These are phyloP conservation scores for human DNA, from an alignment of 2,113 vertebrate species.

Conservation along the genomic window DNA sequence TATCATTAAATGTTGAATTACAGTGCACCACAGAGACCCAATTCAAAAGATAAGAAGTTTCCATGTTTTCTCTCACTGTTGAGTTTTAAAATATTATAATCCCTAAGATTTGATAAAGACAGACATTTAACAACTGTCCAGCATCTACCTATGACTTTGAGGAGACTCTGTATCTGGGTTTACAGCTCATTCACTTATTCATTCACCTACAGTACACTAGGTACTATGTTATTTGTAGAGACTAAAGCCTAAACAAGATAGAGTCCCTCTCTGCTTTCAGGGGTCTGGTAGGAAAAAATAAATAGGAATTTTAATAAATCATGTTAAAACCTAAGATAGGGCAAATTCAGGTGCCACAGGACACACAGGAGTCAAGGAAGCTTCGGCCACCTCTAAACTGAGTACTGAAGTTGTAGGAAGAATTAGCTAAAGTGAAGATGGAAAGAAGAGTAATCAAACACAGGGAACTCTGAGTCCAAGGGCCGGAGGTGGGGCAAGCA, in stretches of 20 bases:
- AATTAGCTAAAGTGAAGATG: neutral
- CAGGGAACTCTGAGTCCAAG: rapidly evolving
- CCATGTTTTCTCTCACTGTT: neutral
- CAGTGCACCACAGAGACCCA: neutral
- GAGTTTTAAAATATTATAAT: slow-evolving; percentile 9
- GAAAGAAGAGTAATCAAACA: neutral
- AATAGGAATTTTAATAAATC: neutral
- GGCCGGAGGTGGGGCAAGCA: neutral
- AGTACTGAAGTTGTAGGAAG: neutral
- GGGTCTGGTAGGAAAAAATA: neutral
- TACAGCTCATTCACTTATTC: no score
- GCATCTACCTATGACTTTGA: neutral
- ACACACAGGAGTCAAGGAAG: neutral
- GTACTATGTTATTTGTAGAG: neutral
- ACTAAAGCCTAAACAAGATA: neutral
- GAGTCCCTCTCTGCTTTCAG: rapidly evolving
- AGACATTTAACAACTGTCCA: neutral
- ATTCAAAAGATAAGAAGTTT: neutral
- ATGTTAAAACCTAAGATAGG: neutral
- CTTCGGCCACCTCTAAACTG: neutral
- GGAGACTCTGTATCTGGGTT: neutral
- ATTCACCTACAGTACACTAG: neutral
- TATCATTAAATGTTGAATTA: neutral
- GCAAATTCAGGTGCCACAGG: neutral
- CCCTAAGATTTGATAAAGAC: neutral